phyloP scores from a whole-genome alignment of 2,888 invertebrate genomes.

The Pherbina coryleti region DNA sequence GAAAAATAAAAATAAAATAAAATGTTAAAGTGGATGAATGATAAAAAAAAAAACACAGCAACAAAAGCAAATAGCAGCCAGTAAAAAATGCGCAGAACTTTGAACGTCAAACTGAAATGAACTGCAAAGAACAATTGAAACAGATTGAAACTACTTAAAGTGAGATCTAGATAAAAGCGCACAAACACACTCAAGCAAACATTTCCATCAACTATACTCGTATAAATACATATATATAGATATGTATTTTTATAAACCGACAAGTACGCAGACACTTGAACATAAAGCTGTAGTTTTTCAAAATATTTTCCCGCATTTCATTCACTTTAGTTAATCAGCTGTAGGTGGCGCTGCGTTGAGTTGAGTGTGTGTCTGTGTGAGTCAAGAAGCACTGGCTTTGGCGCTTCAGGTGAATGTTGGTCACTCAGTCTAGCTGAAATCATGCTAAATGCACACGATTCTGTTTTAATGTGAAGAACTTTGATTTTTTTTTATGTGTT shows the following conservation, averaged over 20 bases:
- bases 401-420: background rate
- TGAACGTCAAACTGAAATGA: too few species aligned
- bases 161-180: too few species aligned
- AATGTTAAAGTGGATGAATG: too few species aligned
- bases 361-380: background rate
- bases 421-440: background rate
- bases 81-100: too few species aligned
- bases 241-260: background rate
- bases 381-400: background rate
- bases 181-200: too few species aligned
- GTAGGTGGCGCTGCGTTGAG: background rate
- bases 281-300: background rate
- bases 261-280: background rate
- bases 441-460: background rate
- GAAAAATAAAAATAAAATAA: too few species aligned
- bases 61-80: too few species aligned
- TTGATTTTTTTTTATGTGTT: background rate
- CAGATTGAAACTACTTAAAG: too few species aligned
- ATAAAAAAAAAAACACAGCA: too few species aligned
- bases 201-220: too few species aligned
- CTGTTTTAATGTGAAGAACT: background rate
- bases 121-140: too few species aligned
- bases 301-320: background rate
- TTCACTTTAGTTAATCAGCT: slow-evolving; percentile 4
- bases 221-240: background rate